Conservation (phyloP, 2,113 vertebrate genomes). For the Actenoides hombroni region DNA sequence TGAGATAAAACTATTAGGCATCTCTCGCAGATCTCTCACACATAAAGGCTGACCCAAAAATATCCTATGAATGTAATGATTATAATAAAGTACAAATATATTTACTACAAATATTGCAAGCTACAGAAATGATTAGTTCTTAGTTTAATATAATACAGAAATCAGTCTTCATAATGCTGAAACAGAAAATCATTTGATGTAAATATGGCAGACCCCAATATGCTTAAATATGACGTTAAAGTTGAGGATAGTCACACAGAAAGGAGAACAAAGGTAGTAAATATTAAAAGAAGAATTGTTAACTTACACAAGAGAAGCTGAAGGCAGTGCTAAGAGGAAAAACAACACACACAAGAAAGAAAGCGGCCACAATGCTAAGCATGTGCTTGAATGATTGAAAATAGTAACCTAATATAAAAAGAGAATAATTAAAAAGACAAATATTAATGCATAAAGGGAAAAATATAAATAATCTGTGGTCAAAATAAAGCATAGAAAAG, state of each 20-base stretch:
- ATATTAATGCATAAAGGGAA: neutral
- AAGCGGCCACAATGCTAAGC: neutral
- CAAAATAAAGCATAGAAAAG: neutral
- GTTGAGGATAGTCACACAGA: neutral
- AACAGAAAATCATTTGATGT: neutral
- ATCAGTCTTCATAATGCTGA: neutral
- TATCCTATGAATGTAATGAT: neutral
- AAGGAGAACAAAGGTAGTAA: neutral
- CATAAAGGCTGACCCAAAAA: neutral
- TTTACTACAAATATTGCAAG: neutral
- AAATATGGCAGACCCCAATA: neutral
- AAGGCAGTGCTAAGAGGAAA: neutral
- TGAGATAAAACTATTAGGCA: neutral
- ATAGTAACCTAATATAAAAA: neutral
- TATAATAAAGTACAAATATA: neutral
- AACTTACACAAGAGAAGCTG: neutral
- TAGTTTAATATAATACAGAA: neutral
- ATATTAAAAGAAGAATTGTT: neutral
- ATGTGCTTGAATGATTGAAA: neutral
- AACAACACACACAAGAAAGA: neutral
- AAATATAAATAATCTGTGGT: neutral
- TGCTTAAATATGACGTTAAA: constrained; percentile 7
- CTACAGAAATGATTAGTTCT: neutral
- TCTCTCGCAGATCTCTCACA: neutral
- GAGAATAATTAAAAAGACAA: neutral